Evolutionary conservation across 1,140 invertebrate genomes (phyloP).

Genomic region (Brachionus angularis): DNA sequence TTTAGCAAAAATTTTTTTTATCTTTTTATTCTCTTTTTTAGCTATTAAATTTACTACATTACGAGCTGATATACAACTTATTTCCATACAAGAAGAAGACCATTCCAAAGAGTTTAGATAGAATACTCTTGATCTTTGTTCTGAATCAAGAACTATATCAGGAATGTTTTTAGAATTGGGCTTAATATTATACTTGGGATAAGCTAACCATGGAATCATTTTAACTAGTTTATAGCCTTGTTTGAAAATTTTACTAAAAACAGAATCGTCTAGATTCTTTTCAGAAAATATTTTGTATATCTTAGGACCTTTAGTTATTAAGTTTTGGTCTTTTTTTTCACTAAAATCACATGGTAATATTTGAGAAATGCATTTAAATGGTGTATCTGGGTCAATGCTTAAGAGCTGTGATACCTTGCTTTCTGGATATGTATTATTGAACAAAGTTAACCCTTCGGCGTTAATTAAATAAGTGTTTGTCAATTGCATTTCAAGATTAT

Average conservation of each 20-base stretch:
- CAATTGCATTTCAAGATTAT: slow-evolving; percentile 27
- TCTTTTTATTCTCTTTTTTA: slow-evolving; percentile 4
- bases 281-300: slow-evolving; percentile 41
- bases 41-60: slow-evolving; percentile 22
- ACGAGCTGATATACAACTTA: slow-evolving; percentile 5
- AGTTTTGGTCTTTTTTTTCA: slow-evolving; percentile 16
- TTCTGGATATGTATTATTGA: not conserved
- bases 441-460: slow-evolving; percentile 1
- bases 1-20: slow-evolving; percentile 2
- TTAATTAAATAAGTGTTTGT: slow-evolving; percentile 32
- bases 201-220: slow-evolving; percentile 17
- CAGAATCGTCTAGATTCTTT: not conserved
- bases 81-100: slow-evolving; percentile 43
- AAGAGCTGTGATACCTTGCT: no score
- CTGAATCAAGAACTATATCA: not conserved
- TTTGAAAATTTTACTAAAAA: slow-evolving; percentile 31
- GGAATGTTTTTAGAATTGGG: slow-evolving; percentile 5
- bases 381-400: not conserved
- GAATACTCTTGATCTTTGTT: not conserved
- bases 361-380: not conserved
- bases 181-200: slow-evolving; percentile 19
- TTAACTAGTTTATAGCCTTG: not conserved
- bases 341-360: slow-evolving; percentile 27
- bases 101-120: slow-evolving; percentile 32
- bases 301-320: not conserved